Evolutionary conservation across 2,888 invertebrate genomes (phyloP).

Genomic region (Rutpela maculata): DNA sequence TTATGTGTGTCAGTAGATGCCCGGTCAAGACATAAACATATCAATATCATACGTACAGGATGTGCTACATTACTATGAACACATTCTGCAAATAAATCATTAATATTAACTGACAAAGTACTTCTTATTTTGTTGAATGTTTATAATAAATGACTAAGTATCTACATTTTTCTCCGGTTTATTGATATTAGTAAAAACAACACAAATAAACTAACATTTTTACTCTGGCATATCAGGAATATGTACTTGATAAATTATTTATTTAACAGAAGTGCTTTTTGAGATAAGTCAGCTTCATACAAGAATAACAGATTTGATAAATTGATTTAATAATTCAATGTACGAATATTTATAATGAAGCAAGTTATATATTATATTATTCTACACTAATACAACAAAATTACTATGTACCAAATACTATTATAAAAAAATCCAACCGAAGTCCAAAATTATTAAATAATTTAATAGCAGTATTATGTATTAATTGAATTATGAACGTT

Average conservation of each 20-base stretch:
- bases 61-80: conserved; percentile 13
- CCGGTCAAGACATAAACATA: conserved; percentile 14
- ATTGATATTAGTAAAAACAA: neutral
- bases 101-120: neutral
- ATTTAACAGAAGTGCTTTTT: neutral
- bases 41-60: conserved; percentile 15
- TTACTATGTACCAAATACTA: too few relatives aligned
- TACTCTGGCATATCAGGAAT: neutral
- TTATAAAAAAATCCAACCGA: too few relatives aligned
- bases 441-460: too few relatives aligned
- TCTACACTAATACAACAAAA: too few relatives aligned
- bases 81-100: conserved; percentile 14
- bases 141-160: neutral
- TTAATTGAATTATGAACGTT: too few relatives aligned
- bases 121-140: neutral
- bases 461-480: too few relatives aligned
- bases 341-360: neutral
- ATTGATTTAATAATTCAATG: neutral
- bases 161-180: neutral
- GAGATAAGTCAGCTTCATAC: neutral
- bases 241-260: neutral
- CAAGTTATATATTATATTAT: too few relatives aligned
- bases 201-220: neutral
- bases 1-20: conserved; percentile 18
- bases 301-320: neutral